These are phyloP conservation scores for Oncopeltus fasciatus DNA, from an alignment of 1,140 invertebrate genomes.

Conservation along the genomic window DNA sequence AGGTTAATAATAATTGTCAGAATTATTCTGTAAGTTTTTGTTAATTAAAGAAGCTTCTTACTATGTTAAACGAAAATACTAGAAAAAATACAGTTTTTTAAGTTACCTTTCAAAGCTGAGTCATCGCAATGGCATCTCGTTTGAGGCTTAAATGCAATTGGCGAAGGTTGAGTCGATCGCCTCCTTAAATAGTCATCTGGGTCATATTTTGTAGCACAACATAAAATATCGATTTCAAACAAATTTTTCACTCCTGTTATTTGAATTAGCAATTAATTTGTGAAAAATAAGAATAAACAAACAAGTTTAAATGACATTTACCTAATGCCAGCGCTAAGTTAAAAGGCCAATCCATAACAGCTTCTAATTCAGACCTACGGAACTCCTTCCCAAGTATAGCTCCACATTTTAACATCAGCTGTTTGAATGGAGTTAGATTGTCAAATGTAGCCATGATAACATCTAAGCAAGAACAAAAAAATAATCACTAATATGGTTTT, in stretches of 20 bases:
- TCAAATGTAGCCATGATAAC: slow-evolving; percentile 42
- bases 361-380: slow-evolving; percentile 37
- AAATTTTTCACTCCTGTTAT: slow-evolving; percentile 37
- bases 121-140: too few relatives aligned
- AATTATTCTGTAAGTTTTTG: too few relatives aligned
- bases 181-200: background rate
- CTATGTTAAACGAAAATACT: too few relatives aligned
- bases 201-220: slow-evolving; percentile 34
- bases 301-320: background rate
- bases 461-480: too few relatives aligned
- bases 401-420: slow-evolving; percentile 42
- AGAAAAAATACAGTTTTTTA: too few relatives aligned
- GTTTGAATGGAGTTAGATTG: slow-evolving; percentile 40
- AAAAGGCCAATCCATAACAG: slow-evolving; percentile 34
- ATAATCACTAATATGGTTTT: too few relatives aligned
- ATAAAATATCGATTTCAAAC: slow-evolving; percentile 40
- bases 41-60: too few relatives aligned
- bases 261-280: background rate
- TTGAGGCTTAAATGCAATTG: too few relatives aligned
- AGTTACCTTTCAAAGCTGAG: too few relatives aligned
- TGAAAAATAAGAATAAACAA: background rate
- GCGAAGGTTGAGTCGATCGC: background rate
- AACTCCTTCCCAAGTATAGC: slow-evolving; percentile 42
- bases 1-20: too few relatives aligned
- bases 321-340: slow-evolving; percentile 30